Conservation (phyloP, 2,797 vertebrate genomes). For the Anniella stebbinsi region DNA sequence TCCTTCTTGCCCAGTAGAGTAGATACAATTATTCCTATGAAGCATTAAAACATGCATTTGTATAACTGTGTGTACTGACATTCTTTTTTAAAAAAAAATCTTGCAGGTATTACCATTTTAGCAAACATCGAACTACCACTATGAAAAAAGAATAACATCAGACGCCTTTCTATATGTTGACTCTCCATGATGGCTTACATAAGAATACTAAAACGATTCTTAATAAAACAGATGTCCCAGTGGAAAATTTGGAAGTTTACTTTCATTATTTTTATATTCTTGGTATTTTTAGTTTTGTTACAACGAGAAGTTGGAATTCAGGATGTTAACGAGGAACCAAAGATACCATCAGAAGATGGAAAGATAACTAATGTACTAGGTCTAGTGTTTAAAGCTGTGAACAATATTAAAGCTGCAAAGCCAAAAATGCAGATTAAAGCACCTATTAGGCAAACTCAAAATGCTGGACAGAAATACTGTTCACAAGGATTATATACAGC, state of each 20-base stretch:
- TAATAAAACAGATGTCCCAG: conserved; percentile 87
- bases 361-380: conserved; percentile 91
- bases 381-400: conserved; percentile 93
- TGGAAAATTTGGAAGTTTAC: conserved; percentile 91
- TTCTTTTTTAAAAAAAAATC: conserved; percentile 63
- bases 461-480: conserved; percentile 80
- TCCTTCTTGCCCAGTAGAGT: not conserved
- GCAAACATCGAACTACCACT: conserved; percentile 63
- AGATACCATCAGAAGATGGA: conserved; percentile 83
- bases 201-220: conserved; percentile 84
- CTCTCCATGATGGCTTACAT: conserved; percentile 85
- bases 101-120: conserved; percentile 73
- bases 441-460: conserved; percentile 84
- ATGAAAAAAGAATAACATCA: conserved; percentile 66
- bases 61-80: conserved; percentile 42
- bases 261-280: conserved; percentile 87
- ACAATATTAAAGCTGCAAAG: conserved; percentile 93
- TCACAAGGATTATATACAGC: conserved; percentile 91
- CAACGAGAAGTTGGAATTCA: conserved; percentile 94
- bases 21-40: not conserved
- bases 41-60: not conserved
- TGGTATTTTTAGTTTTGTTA: conserved; percentile 94
- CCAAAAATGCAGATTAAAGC: conserved; percentile 98
- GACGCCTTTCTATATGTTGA: conserved; percentile 49
- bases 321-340: conserved; percentile 87